Evolutionary conservation across 2,888 invertebrate species (phyloP).

Genomic region (Atethmia centrago): DNA sequence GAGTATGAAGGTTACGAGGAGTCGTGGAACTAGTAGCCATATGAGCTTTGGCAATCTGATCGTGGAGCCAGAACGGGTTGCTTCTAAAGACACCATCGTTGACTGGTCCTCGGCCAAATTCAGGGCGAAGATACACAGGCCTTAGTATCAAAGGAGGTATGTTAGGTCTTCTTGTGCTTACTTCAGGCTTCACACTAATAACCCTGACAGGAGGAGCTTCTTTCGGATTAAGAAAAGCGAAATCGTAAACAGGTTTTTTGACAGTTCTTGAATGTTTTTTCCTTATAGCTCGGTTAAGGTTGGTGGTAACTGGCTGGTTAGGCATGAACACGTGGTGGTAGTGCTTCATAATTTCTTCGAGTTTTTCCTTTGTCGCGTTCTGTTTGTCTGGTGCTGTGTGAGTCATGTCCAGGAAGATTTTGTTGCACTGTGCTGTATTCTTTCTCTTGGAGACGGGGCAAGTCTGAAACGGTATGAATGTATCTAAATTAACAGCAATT

Average conservation of each 20-base stretch:
- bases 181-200: constrained; percentile 74
- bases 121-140: constrained; percentile 78
- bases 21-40: constrained; percentile 8
- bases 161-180: constrained; percentile 60
- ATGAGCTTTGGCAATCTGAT: constrained; percentile 49
- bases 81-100: constrained; percentile 68
- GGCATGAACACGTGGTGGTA: constrained; percentile 73
- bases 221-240: constrained; percentile 73
- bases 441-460: constrained; percentile 79
- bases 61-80: constrained; percentile 61
- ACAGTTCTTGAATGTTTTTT: constrained; percentile 47
- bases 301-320: constrained; percentile 18
- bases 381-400: constrained; percentile 66
- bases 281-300: constrained; percentile 23
- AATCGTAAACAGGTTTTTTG: constrained; percentile 72
- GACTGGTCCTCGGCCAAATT: constrained; percentile 53
- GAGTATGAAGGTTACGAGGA: constrained; percentile 3
- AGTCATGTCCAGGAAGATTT: constrained; percentile 74
- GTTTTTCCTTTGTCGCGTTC: constrained; percentile 64
- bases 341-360: constrained; percentile 70
- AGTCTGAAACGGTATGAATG: constrained; percentile 71
- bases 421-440: constrained; percentile 73
- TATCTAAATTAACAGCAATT: too few species aligned
- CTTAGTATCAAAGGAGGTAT: constrained; percentile 66
- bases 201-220: constrained; percentile 74